A percentile compares a stretch with the other conserved stretches of the same genome.
Evolutionary conservation across 1,140 invertebrate species (phyloP).

Genomic region (Temnothorax longispinosus): DNA sequence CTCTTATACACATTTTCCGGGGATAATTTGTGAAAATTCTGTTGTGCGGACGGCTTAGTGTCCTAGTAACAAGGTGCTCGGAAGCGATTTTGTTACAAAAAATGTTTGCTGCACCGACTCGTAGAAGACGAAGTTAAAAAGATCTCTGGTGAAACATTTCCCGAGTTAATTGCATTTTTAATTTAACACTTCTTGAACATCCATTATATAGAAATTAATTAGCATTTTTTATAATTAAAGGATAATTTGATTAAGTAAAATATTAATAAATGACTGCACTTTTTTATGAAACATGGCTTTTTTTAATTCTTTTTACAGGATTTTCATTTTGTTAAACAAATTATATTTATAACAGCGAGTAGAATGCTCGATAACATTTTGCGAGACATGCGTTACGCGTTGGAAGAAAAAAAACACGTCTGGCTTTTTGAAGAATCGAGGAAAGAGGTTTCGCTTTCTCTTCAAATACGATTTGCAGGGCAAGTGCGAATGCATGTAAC

Average conservation of each 20-base stretch:
- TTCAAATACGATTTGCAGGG: conserved; percentile 20
- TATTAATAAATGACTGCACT: neutral
- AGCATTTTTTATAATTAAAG: neutral
- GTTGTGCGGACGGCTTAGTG: neutral
- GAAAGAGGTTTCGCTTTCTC: neutral
- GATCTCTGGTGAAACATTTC: neutral
- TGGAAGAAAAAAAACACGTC: neutral
- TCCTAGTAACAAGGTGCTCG: neutral
- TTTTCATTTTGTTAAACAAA: neutral
- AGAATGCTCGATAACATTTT: neutral
- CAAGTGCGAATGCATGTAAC: conserved; percentile 37
- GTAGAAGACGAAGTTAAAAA: neutral
- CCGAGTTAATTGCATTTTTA: neutral
- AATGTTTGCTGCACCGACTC: neutral
- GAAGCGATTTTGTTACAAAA: neutral
- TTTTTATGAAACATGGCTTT: too few relatives aligned
- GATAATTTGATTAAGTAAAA: neutral
- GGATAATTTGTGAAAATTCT: neutral
- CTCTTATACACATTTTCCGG: neutral
- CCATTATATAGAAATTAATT: neutral
- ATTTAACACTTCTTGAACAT: neutral
- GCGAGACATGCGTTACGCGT: too few relatives aligned
- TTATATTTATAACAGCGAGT: neutral
- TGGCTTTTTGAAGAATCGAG: neutral
- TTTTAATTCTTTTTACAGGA: neutral